Conservation (phyloP, 2,888 invertebrate genomes). For the Apeira syringaria region DNA sequence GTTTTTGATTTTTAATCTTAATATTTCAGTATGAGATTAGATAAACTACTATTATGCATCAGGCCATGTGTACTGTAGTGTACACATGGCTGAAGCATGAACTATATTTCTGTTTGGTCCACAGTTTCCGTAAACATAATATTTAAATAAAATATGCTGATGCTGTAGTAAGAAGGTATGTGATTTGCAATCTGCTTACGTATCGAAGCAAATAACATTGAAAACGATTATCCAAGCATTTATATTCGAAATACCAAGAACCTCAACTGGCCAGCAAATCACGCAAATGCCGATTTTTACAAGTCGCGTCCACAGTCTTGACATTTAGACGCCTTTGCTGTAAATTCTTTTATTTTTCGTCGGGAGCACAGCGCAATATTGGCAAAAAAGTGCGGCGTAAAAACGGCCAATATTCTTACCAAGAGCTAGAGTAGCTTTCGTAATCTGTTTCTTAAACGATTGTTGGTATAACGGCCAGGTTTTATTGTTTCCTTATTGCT, state of each 20-base stretch:
- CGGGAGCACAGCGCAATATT: constrained; percentile 9
- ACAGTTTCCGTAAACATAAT: too few relatives aligned
- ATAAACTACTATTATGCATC: too few relatives aligned
- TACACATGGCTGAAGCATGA: too few relatives aligned
- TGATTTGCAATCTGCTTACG: too few relatives aligned
- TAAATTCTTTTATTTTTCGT: constrained; percentile 11
- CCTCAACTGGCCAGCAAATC: constrained; percentile 13
- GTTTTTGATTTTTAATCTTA: too few relatives aligned
- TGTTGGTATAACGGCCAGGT: constrained; percentile 24
- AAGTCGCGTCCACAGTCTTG: constrained; percentile 20
- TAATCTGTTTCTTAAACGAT: constrained; percentile 28
- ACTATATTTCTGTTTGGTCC: too few relatives aligned
- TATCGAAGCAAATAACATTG: not conserved
- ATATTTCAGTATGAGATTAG: too few relatives aligned
- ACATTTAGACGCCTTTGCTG: constrained; percentile 19
- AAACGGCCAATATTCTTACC: constrained; percentile 20
- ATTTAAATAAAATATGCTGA: too few relatives aligned
- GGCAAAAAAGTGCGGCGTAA: constrained; percentile 15
- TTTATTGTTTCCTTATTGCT: constrained; percentile 29
- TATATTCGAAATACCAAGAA: constrained; percentile 19
- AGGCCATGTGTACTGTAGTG: too few relatives aligned
- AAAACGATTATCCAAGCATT: constrained; percentile 16
- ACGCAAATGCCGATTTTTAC: constrained; percentile 26
- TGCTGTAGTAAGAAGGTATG: too few relatives aligned
- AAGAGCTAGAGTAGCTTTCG: constrained; percentile 10